These are phyloP conservation scores for Catalaphyllia jardinei DNA, from an alignment of 64 coral and sea anemone species.

Conservation along the genomic window DNA sequence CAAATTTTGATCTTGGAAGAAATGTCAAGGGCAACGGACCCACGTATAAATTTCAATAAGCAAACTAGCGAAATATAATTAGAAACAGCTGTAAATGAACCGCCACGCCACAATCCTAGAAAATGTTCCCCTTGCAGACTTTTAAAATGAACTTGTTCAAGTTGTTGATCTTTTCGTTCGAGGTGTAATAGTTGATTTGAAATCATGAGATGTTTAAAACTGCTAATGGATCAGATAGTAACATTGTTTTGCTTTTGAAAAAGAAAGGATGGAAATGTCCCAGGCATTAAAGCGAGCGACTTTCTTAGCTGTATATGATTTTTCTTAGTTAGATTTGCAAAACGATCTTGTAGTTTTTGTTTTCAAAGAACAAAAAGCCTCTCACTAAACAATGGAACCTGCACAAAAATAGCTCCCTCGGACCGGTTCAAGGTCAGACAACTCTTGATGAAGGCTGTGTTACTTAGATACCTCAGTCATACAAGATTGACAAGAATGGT, in stretches of 20 bases:
- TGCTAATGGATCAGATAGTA: too few species aligned
- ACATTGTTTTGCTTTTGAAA: too few species aligned
- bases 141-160: neutral
- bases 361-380: neutral
- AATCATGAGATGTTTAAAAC: neutral
- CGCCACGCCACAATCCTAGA: neutral
- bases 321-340: neutral
- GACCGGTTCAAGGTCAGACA: neutral
- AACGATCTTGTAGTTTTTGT: neutral
- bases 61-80: neutral
- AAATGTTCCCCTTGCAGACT: neutral
- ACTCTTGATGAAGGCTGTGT: neutral
- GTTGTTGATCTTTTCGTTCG: too few species aligned
- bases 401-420: neutral
- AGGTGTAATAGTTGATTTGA: neutral
- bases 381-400: neutral
- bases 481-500: too few species aligned
- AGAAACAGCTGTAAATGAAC: neutral
- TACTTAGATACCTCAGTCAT: neutral
- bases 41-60: neutral
- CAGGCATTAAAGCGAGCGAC: neutral
- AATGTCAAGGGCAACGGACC: conserved; percentile 24
- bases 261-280: too few species aligned
- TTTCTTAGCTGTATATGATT: neutral
- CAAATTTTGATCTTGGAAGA: neutral